Base-by-base conservation (phyloP, 2,797 vertebrate genomes). In the Lithobates pipiens region DNA sequence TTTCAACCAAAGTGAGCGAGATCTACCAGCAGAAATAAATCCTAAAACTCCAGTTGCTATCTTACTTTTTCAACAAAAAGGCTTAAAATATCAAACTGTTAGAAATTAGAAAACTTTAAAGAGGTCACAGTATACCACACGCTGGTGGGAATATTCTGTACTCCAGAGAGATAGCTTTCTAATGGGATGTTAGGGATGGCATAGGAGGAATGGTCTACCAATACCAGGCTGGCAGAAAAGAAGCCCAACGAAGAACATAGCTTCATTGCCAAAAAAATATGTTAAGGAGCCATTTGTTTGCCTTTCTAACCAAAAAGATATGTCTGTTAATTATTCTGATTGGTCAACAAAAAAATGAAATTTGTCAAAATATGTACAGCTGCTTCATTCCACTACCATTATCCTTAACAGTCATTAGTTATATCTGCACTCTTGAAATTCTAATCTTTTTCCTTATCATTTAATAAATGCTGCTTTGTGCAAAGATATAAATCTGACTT, bases 1-100 rank as follows among this genome's bases (percentile, higher is more conserved):
- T 98, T 54, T 91, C 94, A 25, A 91, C 92, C 21, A 91, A 94
- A 0, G 91, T 95, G 76, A 92, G 93, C 78, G 94, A 94, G 91
- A 80, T 92, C 44, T 92, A 94, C 91, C 93, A 94, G 87, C 88
- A 89, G 61, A 42, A 57, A 5, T 86, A 16, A 76, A 36, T 61
- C 29, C 21, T 6, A 71, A 63, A n/a, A 50, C 42, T 16, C 10
- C 78, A 23, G 21, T 57, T 36, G 2, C 78, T 36, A 44, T 82
- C 69, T 63, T 73, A 2, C 6, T 63, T 29, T 10, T 81, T 3
- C 27, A 71, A 39, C 44, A 80, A 34, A 25, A 10, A 9, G 25
- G n/a, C 25, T 72, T 50, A 11, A 81, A 50, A 57, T 13, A 46
- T 34, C 44, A 70, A 23, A 68, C 67, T 36, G 34, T 50, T 79